Percentiles rank a stretch among this genome's conserved stretches.
phyloP scores from a whole-genome alignment of 92 coral and sea anemone genomes.

The Actinernus sp. region DNA sequence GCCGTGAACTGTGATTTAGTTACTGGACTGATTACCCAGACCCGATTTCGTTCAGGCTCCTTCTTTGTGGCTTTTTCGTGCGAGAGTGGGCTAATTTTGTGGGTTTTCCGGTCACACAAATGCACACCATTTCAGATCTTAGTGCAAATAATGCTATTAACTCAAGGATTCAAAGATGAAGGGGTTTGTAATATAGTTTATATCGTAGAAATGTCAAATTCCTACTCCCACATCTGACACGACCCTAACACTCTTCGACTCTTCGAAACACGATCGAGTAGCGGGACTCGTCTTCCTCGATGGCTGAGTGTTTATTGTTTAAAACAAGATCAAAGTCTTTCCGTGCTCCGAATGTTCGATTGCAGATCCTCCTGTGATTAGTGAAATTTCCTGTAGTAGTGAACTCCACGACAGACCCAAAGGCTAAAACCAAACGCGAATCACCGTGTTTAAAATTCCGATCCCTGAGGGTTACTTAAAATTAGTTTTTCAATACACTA shows the following conservation, averaged over 20 bases:
- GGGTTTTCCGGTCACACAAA: conserved; percentile 3
- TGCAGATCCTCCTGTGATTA: conserved; percentile 13
- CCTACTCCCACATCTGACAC: conserved; percentile 32
- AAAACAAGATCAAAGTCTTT: conserved; percentile 38
- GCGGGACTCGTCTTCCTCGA: conserved; percentile 27
- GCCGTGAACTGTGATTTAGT: background rate
- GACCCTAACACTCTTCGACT: conserved; percentile 26
- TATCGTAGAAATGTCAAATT: conserved; percentile 40
- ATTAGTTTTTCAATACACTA: too few relatives aligned
- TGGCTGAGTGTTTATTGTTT: conserved; percentile 39
- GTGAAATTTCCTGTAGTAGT: too few relatives aligned
- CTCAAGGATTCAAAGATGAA: conserved; percentile 2
- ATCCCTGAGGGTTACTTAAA: too few relatives aligned
- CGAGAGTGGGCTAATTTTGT: conserved; percentile 32
- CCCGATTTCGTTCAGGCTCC: background rate
- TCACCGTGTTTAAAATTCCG: too few relatives aligned
- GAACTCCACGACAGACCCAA: too few relatives aligned
- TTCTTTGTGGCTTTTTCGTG: background rate
- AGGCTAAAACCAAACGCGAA: too few relatives aligned
- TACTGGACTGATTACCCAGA: background rate
- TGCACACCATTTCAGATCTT: background rate
- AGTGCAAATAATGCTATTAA: background rate
- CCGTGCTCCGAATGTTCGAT: conserved; percentile 17
- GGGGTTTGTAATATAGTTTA: too few relatives aligned
- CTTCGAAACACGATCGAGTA: too few relatives aligned